Conservation (phyloP, 1,140 invertebrate species). For the Homalodisca vitripennis region DNA sequence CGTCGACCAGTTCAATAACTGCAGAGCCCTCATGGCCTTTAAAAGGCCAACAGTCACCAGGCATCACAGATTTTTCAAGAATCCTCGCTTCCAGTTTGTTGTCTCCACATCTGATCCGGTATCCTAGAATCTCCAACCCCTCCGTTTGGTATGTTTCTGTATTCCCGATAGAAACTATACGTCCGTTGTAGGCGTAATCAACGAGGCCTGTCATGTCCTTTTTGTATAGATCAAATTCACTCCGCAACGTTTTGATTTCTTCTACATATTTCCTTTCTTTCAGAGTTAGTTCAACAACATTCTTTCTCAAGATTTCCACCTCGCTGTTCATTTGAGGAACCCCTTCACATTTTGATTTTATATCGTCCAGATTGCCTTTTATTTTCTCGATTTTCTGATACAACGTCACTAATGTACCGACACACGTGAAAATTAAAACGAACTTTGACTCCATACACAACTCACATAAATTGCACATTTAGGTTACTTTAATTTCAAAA, state of each 20-base stretch:
- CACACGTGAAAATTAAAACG: too few relatives aligned
- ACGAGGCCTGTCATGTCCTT: neutral
- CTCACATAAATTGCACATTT: too few relatives aligned
- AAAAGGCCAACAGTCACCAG: constrained; percentile 98
- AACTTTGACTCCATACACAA: too few relatives aligned
- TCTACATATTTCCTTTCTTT: neutral
- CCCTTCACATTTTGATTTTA: too few relatives aligned
- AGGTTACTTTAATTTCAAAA: too few relatives aligned
- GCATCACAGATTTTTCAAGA: constrained; percentile 77
- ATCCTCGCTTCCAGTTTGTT: neutral
- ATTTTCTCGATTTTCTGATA: too few relatives aligned
- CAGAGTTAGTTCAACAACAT: too few relatives aligned
- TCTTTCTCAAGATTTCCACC: too few relatives aligned
- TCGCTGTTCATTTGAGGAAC: too few relatives aligned
- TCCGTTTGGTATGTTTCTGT: neutral
- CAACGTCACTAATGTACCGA: too few relatives aligned
- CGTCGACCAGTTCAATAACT: constrained; percentile 72
- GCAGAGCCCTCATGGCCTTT: constrained; percentile 71
- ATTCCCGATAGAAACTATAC: neutral
- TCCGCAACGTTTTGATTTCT: neutral
- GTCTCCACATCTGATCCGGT: neutral
- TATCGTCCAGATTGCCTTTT: too few relatives aligned
- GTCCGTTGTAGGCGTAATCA: neutral
- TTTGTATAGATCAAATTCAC: neutral
- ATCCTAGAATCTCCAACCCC: neutral